Evolutionary conservation across 1,140 invertebrate genomes (phyloP).

Genomic region (Pemphigus obesinymphae): DNA sequence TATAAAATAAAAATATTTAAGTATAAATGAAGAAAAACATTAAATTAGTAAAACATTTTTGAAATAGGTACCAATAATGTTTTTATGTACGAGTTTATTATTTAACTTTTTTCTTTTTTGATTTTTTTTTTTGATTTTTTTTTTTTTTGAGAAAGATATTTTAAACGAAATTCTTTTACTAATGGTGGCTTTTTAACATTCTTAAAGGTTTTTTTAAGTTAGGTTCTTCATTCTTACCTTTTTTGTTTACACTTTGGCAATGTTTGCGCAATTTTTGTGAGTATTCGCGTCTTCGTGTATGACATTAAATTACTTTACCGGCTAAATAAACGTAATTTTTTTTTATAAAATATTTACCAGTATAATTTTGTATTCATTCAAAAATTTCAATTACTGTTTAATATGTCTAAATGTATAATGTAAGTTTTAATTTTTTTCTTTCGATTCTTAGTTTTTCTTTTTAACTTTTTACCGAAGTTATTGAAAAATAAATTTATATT

Average conservation of each 20-base stretch:
- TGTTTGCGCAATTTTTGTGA: not conserved
- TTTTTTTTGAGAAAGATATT: not conserved
- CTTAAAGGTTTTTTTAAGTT: not conserved
- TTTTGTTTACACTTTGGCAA: not conserved
- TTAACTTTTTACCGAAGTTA: not conserved
- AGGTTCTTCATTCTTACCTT: not conserved
- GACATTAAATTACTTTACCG: not conserved
- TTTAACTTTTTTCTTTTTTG: no score
- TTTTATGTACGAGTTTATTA: not conserved
- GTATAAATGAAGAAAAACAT: not conserved
- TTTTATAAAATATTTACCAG: not conserved
- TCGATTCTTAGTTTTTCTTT: no score
- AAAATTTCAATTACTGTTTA: not conserved
- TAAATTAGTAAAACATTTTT: not conserved
- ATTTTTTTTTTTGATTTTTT: not conserved
- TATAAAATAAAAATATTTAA: no score
- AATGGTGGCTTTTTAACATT: not conserved
- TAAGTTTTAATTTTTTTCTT: not conserved
- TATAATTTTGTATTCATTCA: not conserved
- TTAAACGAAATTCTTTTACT: not conserved
- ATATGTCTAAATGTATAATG: not conserved
- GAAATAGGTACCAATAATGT: not conserved
- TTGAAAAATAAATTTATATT: not conserved
- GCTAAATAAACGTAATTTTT: not conserved
- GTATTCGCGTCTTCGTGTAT: not conserved